Conservation (phyloP, 2,888 invertebrate genomes). For the Meandrusa payeni region DNA sequence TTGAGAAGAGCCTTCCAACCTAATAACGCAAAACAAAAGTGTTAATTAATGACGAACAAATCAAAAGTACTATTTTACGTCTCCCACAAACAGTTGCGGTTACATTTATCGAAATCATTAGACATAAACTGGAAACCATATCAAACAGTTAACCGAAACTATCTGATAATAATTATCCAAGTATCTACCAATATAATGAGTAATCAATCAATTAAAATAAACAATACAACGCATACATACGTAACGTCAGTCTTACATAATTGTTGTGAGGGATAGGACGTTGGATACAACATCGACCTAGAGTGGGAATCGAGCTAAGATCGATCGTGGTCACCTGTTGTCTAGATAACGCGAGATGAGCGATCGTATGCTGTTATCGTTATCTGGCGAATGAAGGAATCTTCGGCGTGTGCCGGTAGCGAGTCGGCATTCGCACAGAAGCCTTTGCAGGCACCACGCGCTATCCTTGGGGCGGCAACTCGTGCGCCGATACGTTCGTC, state of each 20-base stretch:
- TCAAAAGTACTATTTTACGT: too few species aligned
- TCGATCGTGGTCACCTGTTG: conserved; percentile 57
- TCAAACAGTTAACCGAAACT: conserved; percentile 8
- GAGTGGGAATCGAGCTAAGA: conserved; percentile 42
- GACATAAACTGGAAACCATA: conserved; percentile 1
- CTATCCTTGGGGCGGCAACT: conserved; percentile 56
- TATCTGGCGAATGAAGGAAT: conserved; percentile 72
- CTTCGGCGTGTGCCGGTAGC: conserved; percentile 56
- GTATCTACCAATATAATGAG: conserved; percentile 6
- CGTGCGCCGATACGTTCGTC: conserved; percentile 25
- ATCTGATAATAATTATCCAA: conserved; percentile 9
- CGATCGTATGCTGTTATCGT: conserved; percentile 68
- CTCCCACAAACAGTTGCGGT: neutral
- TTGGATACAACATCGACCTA: conserved; percentile 37
- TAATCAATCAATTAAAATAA: conserved; percentile 22
- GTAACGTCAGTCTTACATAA: conserved; percentile 37
- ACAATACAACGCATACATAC: conserved; percentile 11
- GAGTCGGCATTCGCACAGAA: conserved; percentile 71
- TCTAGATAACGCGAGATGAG: conserved; percentile 70
- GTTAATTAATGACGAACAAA: too few species aligned
- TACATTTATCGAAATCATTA: neutral
- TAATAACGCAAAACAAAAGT: too few species aligned
- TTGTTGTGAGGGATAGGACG: conserved; percentile 5
- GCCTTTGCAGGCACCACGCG: conserved; percentile 73
- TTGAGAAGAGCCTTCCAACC: too few species aligned